Evolutionary conservation across 2,113 vertebrate genomes (phyloP).

Genomic region (Myrmophylax atrothorax): DNA sequence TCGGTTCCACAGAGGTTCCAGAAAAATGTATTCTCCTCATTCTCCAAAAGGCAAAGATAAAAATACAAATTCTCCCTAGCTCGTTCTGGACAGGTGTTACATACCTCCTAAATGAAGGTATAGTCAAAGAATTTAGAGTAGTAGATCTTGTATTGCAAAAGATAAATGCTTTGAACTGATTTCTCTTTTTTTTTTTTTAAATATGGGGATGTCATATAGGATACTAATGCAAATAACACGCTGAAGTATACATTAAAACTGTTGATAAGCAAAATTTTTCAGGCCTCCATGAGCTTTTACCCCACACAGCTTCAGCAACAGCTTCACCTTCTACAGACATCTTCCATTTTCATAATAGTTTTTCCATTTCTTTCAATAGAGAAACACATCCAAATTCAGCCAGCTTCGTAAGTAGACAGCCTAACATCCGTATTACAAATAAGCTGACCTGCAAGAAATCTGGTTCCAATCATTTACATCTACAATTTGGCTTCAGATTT

Average conservation of each 20-base stretch:
- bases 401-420: not conserved
- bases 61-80: not conserved
- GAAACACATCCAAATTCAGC: not conserved
- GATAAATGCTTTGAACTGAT: not conserved
- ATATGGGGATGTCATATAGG: not conserved
- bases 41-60: not conserved
- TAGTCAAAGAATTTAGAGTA: not conserved
- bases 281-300: not conserved
- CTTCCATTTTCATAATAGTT: not conserved
- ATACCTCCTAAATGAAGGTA: not conserved
- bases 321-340: not conserved
- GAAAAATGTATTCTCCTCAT: not conserved
- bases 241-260: not conserved
- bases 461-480: not conserved
- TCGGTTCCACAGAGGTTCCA: not conserved
- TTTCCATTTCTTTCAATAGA: not conserved
- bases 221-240: not conserved
- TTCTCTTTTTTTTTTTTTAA: not conserved
- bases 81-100: not conserved
- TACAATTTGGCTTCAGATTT: not conserved
- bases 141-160: not conserved
- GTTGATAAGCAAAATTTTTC: not conserved
- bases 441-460: not conserved
- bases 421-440: not conserved
- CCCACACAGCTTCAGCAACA: not conserved